These are phyloP conservation scores for Blera fallax DNA, from an alignment of 2,888 invertebrate genomes.

Conservation along the genomic window DNA sequence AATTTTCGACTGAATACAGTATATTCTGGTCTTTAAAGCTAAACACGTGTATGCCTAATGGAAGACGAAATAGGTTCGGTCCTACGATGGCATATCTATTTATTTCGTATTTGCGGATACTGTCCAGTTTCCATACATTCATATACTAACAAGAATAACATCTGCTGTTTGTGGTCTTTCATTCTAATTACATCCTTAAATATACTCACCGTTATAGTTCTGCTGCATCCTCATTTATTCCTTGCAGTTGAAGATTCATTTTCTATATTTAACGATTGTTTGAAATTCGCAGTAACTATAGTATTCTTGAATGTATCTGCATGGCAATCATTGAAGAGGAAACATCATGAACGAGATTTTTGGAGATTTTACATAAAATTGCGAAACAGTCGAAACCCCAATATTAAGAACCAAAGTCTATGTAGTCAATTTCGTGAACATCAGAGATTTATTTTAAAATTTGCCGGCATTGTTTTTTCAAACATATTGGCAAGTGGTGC, in stretches of 20 bases:
- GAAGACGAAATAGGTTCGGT: not conserved
- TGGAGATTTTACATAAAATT: conserved; percentile 10
- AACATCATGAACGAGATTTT: conserved; percentile 54
- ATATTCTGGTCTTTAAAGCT: not conserved
- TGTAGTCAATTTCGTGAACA: conserved; percentile 19
- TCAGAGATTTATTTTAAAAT: not conserved
- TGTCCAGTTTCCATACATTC: conserved; percentile 74
- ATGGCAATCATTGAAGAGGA: conserved; percentile 26
- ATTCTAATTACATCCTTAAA: conserved; percentile 70
- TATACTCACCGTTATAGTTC: not conserved
- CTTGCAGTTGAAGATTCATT: conserved; percentile 75
- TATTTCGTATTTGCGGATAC: conserved; percentile 77
- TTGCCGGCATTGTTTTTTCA: not conserved
- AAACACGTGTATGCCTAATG: not conserved
- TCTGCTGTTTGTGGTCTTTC: conserved; percentile 73
- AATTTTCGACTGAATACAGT: not conserved
- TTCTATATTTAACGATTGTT: conserved; percentile 75
- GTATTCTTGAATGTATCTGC: conserved; percentile 70
- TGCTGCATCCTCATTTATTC: conserved; percentile 34
- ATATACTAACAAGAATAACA: conserved; percentile 19
- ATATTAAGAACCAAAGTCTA: not conserved
- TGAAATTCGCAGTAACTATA: conserved; percentile 75
- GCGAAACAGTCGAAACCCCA: not conserved
- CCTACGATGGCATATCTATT: conserved; percentile 72
- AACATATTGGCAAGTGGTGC: not conserved